Percentiles rank a stretch among this genome's conserved stretches.
These are phyloP conservation scores for Gryllus bimaculatus DNA, from an alignment of 1,140 invertebrate species.

Conservation along the genomic window DNA sequence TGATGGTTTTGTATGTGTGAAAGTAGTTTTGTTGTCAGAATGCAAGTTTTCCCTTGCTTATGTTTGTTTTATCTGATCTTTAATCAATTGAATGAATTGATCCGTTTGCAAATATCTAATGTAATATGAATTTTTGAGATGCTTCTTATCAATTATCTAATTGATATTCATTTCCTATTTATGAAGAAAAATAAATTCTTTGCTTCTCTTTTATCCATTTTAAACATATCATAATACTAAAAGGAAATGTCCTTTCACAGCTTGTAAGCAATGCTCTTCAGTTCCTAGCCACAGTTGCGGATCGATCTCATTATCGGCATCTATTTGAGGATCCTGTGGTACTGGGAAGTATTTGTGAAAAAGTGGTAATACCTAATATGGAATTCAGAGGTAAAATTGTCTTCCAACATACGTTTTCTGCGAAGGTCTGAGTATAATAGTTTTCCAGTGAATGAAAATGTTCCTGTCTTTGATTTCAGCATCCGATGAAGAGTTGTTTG, in stretches of 20 bases:
- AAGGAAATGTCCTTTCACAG: constrained; percentile 40
- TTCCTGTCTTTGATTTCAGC: constrained; percentile 42
- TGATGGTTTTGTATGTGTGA: too few relatives aligned
- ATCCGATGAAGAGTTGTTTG: constrained; percentile 91
- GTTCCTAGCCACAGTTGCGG: constrained; percentile 89
- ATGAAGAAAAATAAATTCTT: too few relatives aligned
- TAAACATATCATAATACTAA: too few relatives aligned
- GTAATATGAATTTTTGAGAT: too few relatives aligned
- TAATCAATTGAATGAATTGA: too few relatives aligned
- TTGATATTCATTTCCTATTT: too few relatives aligned
- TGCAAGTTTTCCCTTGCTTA: too few relatives aligned
- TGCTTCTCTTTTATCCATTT: too few relatives aligned
- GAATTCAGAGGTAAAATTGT: constrained; percentile 69
- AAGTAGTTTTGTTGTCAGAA: too few relatives aligned
- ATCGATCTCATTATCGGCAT: constrained; percentile 73
- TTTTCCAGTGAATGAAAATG: constrained; percentile 14
- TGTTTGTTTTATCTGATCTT: too few relatives aligned
- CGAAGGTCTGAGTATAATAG: not conserved
- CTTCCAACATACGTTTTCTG: not conserved
- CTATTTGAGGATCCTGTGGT: constrained; percentile 83
- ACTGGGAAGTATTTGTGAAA: constrained; percentile 88
- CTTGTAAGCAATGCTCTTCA: constrained; percentile 91
- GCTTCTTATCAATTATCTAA: too few relatives aligned
- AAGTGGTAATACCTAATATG: constrained; percentile 97
- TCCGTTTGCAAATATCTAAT: too few relatives aligned